Evolutionary conservation across 1,140 invertebrate species (phyloP), one percentile per base, ranked within the genome.

Genomic region (Whitmania pigra): DNA sequence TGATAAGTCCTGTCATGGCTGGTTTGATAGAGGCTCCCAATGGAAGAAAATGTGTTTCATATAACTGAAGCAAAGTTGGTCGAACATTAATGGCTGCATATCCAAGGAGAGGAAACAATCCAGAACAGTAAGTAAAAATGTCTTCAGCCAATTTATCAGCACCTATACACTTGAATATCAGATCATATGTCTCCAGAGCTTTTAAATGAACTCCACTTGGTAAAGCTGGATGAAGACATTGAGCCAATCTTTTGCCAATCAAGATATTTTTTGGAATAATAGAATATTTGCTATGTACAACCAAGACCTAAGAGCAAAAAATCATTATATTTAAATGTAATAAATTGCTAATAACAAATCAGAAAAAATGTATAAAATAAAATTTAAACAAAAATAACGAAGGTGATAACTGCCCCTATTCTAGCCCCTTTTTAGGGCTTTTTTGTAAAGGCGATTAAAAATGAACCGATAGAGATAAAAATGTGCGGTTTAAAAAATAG

Each of bases 171-270:
- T 90, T 90, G 82, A 96, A 95, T 78, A 95, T 92, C 74, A 93
- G 89, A 77, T 93, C 90, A 81, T 95, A 97, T 0, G 91, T 93
- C 83, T 96, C 93, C 53, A 96, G 81, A 29, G 92, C 91, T 83
- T 95, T 94, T 40, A 94, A 82, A 83, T 97, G 93, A 29, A 96
- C 93, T 54, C 84, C 93, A 74, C 89, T 83, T 55, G 93, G 93
- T 72, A 97, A 83, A 49, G 89, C 89, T 63, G 93, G 93, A 85
- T 97, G 93, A 85, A 97, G 89, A 82, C 93, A 97, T 86, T 96
- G 93, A 69, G 93, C 91, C 73, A 96, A 83, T 76, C 93, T 85
- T 85, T 96, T 96, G 55, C 90, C 91, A 77, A 97, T 91, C 77
- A 92, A 91, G 73, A 94, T 89, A 75, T 90, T 84, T 75, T 92